A percentile compares a stretch with the other conserved stretches of the same genome.
Conservation (phyloP, 2,888 invertebrate species). For the Adineta ricciae region DNA sequence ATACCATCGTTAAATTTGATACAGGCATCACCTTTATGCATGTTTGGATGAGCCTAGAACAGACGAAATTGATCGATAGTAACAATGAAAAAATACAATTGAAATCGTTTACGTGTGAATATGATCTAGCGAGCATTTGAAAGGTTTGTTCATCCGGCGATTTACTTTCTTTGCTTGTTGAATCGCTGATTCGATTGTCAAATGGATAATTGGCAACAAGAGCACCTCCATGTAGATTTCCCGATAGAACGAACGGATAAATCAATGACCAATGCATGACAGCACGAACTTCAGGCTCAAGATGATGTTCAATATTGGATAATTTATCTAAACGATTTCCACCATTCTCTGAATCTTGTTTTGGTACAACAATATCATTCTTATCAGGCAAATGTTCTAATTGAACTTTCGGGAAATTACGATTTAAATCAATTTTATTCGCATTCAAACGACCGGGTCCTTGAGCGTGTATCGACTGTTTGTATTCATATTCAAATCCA, state of each 20-base stretch:
- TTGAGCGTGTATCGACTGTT: slow-evolving; percentile 47
- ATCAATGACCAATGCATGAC: slow-evolving; percentile 78
- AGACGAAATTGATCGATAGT: slow-evolving; percentile 60
- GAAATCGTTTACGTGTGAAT: slow-evolving; percentile 60
- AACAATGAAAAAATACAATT: too few relatives aligned
- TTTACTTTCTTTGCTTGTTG: slow-evolving; percentile 54
- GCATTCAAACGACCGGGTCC: slow-evolving; percentile 68
- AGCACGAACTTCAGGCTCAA: slow-evolving; percentile 73
- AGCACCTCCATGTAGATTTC: slow-evolving; percentile 71
- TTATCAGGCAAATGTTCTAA: slow-evolving; percentile 54
- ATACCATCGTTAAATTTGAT: slow-evolving; percentile 77
- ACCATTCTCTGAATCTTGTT: neutral
- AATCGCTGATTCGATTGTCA: slow-evolving; percentile 63
- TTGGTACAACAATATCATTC: neutral
- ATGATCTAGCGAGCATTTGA: slow-evolving; percentile 66
- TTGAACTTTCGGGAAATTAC: slow-evolving; percentile 59
- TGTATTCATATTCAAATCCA: slow-evolving; percentile 63
- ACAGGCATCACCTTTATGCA: slow-evolving; percentile 64
- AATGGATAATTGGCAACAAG: slow-evolving; percentile 95
- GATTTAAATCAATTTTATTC: slow-evolving; percentile 69
- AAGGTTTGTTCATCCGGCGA: slow-evolving; percentile 73
- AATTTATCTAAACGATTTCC: neutral
- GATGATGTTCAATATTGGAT: slow-evolving; percentile 37
- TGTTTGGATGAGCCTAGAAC: slow-evolving; percentile 69
- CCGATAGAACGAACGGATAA: slow-evolving; percentile 70